Evolutionary conservation across 53 echinoderm and acorn worm genomes (phyloP).

Genomic region (Holothuria scabra): DNA sequence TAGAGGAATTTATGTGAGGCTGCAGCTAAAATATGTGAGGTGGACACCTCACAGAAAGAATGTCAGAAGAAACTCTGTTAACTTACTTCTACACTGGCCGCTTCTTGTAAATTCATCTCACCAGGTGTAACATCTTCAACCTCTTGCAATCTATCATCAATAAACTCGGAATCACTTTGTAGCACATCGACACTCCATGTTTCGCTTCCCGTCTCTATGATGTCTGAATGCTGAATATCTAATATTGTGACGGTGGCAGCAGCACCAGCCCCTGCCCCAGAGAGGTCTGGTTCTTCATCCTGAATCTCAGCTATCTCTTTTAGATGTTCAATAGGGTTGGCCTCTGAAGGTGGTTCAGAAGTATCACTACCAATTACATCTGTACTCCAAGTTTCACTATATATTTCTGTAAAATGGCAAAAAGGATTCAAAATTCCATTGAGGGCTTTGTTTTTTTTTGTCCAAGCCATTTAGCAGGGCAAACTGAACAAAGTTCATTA

Average conservation of each 20-base stretch:
- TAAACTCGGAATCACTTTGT: constrained; percentile 86
- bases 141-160: constrained; percentile 76
- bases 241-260: constrained; percentile 56
- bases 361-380: constrained; percentile 95
- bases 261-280: constrained; percentile 29
- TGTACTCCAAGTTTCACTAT: constrained; percentile 97
- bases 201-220: constrained; percentile 93
- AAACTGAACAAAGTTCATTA: too few relatives aligned
- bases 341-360: constrained; percentile 84
- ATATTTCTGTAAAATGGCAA: constrained; percentile 60
- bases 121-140: constrained; percentile 62
- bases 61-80: too few relatives aligned
- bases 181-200: constrained; percentile 98
- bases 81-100: constrained; percentile 15
- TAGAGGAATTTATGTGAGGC: too few relatives aligned
- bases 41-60: too few relatives aligned
- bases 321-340: constrained; percentile 89
- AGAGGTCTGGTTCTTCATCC: constrained; percentile 56
- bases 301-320: constrained; percentile 94
- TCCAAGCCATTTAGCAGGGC: too few relatives aligned
- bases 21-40: too few relatives aligned
- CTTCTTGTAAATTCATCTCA: constrained; percentile 14
- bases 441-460: too few relatives aligned
- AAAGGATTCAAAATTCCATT: not conserved
- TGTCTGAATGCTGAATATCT: constrained; percentile 65